These are phyloP conservation scores for Drosophila greeni DNA, from an alignment of 2,888 invertebrate genomes.

Conservation along the genomic window DNA sequence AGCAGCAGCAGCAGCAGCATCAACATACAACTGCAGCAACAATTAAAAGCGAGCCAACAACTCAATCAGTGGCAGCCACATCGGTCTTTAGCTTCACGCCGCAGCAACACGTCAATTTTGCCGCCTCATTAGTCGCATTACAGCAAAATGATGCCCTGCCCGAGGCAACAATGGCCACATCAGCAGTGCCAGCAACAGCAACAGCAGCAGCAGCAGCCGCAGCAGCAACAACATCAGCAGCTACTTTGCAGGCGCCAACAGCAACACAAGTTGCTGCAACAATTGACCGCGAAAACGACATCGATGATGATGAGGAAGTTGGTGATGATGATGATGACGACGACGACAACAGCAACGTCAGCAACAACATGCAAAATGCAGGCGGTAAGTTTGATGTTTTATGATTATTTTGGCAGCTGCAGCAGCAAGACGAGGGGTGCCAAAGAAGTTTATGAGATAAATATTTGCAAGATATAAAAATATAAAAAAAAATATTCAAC, in stretches of 20 bases:
- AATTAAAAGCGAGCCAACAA: slow-evolving; percentile 70
- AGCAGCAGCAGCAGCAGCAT: slow-evolving; percentile 49
- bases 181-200: slow-evolving; percentile 38
- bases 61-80: slow-evolving; percentile 55
- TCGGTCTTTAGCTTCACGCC: slow-evolving; percentile 62
- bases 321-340: slow-evolving; percentile 28
- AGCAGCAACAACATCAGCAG: slow-evolving; percentile 29
- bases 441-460: background rate
- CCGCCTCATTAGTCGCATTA: slow-evolving; percentile 74
- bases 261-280: slow-evolving; percentile 31
- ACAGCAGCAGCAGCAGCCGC: slow-evolving; percentile 29
- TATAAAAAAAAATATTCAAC: too few relatives aligned
- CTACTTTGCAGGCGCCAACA: slow-evolving; percentile 62
- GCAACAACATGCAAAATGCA: slow-evolving; percentile 65
- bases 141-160: slow-evolving; percentile 71
- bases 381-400: slow-evolving; percentile 66
- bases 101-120: slow-evolving; percentile 66
- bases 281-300: slow-evolving; percentile 46
- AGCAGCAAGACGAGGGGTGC: slow-evolving; percentile 17
- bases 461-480: too few relatives aligned
- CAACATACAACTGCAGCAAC: slow-evolving; percentile 41
- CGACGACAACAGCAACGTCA: slow-evolving; percentile 40
- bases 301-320: slow-evolving; percentile 35
- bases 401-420: slow-evolving; percentile 35
- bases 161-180: slow-evolving; percentile 52